These are phyloP conservation scores for Microcebus murinus DNA, from an alignment of 2,113 vertebrate genomes.

Conservation along the genomic window DNA sequence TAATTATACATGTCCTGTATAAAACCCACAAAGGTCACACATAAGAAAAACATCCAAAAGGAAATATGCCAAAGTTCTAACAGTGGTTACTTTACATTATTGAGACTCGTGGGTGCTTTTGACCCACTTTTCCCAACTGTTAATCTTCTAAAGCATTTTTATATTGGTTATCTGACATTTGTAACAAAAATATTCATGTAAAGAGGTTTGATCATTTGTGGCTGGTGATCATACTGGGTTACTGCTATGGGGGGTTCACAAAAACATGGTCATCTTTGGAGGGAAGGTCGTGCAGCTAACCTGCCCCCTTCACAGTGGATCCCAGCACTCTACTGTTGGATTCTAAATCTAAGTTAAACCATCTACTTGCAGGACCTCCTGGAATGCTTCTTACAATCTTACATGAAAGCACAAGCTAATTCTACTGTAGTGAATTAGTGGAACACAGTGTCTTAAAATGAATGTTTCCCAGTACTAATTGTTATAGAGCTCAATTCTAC, in stretches of 20 bases:
- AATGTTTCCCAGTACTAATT: conserved; percentile 28
- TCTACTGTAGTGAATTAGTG: neutral
- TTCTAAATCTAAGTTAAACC: neutral
- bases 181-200: neutral
- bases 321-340: neutral
- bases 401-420: conserved; percentile 18
- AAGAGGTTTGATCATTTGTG: neutral
- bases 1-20: neutral
- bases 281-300: neutral
- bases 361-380: neutral
- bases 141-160: conserved; percentile 43
- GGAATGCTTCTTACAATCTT: neutral
- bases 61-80: neutral
- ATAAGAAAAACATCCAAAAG: conserved; percentile 34
- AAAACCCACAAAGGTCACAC: neutral
- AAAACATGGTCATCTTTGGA: neutral
- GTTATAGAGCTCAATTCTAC: conserved; percentile 43
- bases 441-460: conserved; percentile 5
- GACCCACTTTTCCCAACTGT: neutral
- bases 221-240: neutral
- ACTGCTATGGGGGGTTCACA: neutral
- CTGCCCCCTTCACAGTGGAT: neutral
- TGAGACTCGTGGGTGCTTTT: neutral
- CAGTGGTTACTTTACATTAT: neutral
- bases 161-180: neutral